Percentiles rank a stretch among this genome's conserved stretches.
Evolutionary conservation across 2,797 vertebrate species (phyloP).

Genomic region (Lycodopsis pacificus): DNA sequence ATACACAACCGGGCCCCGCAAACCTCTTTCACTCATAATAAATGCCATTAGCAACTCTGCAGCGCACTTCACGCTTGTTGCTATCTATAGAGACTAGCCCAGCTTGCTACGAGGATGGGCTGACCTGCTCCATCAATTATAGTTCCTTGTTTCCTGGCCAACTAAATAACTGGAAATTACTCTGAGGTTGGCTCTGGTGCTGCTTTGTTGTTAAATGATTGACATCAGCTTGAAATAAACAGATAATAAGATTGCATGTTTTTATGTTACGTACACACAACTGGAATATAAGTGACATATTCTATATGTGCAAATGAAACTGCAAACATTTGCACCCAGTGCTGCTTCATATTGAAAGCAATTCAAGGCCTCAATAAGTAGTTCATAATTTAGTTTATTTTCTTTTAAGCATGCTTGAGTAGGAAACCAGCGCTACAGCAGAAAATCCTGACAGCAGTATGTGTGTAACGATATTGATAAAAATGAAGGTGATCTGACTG

Average conservation of each 20-base stretch:
- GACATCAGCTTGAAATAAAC: background rate
- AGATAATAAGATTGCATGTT: background rate
- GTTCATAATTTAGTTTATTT: background rate
- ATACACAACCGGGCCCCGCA: constrained; percentile 79
- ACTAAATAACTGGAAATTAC: constrained; percentile 32
- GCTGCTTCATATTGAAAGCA: background rate
- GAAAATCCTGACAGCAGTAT: constrained; percentile 26
- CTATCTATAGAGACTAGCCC: constrained; percentile 88
- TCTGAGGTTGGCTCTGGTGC: background rate
- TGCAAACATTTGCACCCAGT: background rate
- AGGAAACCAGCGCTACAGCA: background rate
- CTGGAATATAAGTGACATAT: background rate
- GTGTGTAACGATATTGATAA: constrained; percentile 32
- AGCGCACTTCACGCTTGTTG: constrained; percentile 81
- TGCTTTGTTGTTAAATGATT: background rate
- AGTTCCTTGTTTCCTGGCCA: constrained; percentile 82
- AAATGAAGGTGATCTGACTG: constrained; percentile 18
- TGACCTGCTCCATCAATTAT: constrained; percentile 87
- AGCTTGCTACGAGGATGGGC: constrained; percentile 83
- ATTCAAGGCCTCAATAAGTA: background rate
- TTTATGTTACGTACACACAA: background rate
- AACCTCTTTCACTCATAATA: constrained; percentile 89
- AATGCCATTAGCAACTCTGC: constrained; percentile 89
- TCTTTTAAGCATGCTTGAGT: background rate
- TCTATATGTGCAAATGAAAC: constrained; percentile 4